Evolutionary conservation across 2,888 invertebrate genomes (phyloP), one percentile per base, ranked within the genome.

Genomic region (Cenopis cana): DNA sequence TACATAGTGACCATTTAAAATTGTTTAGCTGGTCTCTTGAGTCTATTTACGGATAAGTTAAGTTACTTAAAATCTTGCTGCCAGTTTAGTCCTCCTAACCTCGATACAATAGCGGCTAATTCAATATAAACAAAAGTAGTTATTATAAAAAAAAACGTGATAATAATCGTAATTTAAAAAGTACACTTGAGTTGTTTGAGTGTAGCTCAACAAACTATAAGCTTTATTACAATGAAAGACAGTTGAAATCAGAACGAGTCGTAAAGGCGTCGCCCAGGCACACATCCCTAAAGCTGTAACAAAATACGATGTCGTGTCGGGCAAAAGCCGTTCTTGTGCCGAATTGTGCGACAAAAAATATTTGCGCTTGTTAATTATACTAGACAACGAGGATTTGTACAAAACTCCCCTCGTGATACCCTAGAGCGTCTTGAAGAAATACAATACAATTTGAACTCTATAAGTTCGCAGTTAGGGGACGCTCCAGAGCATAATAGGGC

Each of bases 311-410:
- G 38, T 64, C 38, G 24, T 38, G 36, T 62, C 14, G 10, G 64
- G 64, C 64, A 64, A 64, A 64, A 64, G 64, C 64, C 64, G 52
- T 24, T 38, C 54, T 64, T 64, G 64, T 64, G 64, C 64, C 64
- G 20, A 52, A 38, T 64, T 64, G 64, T 64, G 64, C 64, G 64
- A 52, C 52, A 52, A 20, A 36, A 54, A n/a, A 52, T 54, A 52
- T 18, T 64, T 64, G 64, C 64, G 64, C 64, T 54, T 49, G n/a
- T 20, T n/a, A 55, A 14, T 64, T 38, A 64, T 12, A 50, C 64
- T 64, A 64, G 36, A 11, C 54, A 64, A 64, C 64, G 64, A 64
- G 64, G 64, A 38, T 38, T 38, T 18, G 52, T 62, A 50, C 50
- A 36, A 3, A 54, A 54, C 64, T 52, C 55, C 8, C 60, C 24